These are phyloP conservation scores for Drosophila subsilvestris DNA, from an alignment of 2,888 invertebrate genomes.

Conservation along the genomic window DNA sequence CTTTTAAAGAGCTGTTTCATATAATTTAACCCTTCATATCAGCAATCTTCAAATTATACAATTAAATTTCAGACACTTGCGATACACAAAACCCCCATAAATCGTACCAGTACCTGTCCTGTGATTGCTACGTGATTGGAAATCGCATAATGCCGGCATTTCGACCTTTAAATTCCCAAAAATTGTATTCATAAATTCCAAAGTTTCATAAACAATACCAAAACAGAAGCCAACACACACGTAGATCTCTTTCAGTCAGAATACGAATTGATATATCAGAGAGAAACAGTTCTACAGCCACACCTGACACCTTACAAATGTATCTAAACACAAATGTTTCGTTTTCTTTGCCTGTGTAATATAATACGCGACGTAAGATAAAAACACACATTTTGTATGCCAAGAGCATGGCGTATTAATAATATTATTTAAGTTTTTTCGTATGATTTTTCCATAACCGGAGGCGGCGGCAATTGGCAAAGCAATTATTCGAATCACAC, in stretches of 20 bases:
- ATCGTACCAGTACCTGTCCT: slow-evolving; percentile 27
- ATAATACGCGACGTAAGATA: slow-evolving; percentile 43
- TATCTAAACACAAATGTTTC: slow-evolving; percentile 30
- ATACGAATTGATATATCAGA: slow-evolving; percentile 65
- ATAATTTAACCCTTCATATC: neutral
- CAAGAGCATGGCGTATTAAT: slow-evolving; percentile 56
- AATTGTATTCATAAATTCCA: slow-evolving; percentile 34
- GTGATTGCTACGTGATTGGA: slow-evolving; percentile 34
- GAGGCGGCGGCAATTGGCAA: slow-evolving; percentile 59
- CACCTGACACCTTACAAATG: slow-evolving; percentile 63
- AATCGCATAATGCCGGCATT: slow-evolving; percentile 34
- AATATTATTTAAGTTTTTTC: slow-evolving; percentile 47
- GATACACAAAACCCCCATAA: slow-evolving; percentile 22
- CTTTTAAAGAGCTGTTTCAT: no score
- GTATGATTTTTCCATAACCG: slow-evolving; percentile 37
- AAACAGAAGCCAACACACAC: slow-evolving; percentile 3
- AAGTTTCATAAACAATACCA: slow-evolving; percentile 28
- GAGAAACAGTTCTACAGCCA: slow-evolving; percentile 51
- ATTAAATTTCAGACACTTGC: slow-evolving; percentile 13
- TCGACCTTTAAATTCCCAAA: neutral
- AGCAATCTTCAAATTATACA: slow-evolving; percentile 4
- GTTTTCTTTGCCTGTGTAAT: slow-evolving; percentile 48
- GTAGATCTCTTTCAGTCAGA: slow-evolving; percentile 17
- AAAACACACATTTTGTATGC: slow-evolving; percentile 63
- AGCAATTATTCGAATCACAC: slow-evolving; percentile 76